Evolutionary conservation across 2,888 invertebrate species (phyloP).

Genomic region (Petrolisthes manimaculis): DNA sequence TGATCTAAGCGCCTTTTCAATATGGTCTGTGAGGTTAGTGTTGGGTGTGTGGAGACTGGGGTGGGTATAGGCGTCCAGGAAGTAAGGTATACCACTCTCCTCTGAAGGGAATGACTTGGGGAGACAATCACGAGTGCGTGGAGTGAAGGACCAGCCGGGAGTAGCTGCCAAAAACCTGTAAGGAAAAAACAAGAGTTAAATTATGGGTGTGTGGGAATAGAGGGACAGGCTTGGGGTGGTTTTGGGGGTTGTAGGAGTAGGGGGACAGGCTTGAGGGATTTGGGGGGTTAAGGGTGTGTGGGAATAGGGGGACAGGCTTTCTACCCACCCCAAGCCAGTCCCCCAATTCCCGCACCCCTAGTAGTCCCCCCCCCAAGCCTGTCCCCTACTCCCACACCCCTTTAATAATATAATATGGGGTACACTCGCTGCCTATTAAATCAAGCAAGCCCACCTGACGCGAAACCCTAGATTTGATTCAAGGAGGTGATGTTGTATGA

Average conservation of each 20-base stretch:
- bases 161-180: constrained; percentile 78
- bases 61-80: constrained; percentile 84
- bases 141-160: constrained; percentile 82
- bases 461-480: too few species aligned
- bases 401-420: too few species aligned
- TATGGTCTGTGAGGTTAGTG: constrained; percentile 78
- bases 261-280: not conserved
- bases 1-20: constrained; percentile 75
- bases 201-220: not conserved
- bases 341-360: too few species aligned
- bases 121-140: constrained; percentile 81
- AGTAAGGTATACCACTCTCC: constrained; percentile 86
- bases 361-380: too few species aligned
- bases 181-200: constrained; percentile 67
- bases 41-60: constrained; percentile 75
- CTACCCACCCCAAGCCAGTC: too few species aligned
- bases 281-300: too few species aligned
- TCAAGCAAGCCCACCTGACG: too few species aligned
- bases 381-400: too few species aligned
- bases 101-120: constrained; percentile 87
- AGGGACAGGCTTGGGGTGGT: not conserved
- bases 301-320: too few species aligned
- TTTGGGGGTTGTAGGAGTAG: not conserved
- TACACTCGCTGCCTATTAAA: too few species aligned
- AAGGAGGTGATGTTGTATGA: too few species aligned